Percentiles rank a stretch among this genome's conserved stretches.
These are phyloP conservation scores for Pollenia angustigena DNA, from an alignment of 2,888 invertebrate species.

Conservation along the genomic window DNA sequence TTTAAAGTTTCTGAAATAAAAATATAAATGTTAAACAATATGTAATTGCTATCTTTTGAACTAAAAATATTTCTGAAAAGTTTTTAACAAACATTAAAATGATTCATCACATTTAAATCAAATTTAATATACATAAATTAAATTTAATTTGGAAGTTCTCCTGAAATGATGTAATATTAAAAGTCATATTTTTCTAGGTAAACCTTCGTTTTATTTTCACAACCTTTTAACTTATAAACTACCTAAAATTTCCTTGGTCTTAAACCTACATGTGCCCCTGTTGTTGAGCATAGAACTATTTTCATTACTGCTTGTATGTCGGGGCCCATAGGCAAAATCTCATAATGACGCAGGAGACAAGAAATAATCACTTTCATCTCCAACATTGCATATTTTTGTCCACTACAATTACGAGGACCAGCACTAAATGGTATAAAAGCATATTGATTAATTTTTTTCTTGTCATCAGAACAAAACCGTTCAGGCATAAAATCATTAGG, in stretches of 20 bases:
- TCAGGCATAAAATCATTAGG: conserved; percentile 80
- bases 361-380: conserved; percentile 80
- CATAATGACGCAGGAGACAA: conserved; percentile 78
- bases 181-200: too few relatives aligned
- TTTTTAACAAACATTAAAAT: too few relatives aligned
- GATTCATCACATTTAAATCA: too few relatives aligned
- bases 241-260: conserved; percentile 70
- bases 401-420: conserved; percentile 85
- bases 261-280: conserved; percentile 81
- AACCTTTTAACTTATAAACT: not conserved
- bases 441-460: conserved; percentile 71
- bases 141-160: too few relatives aligned
- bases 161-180: too few relatives aligned
- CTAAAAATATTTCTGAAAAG: too few relatives aligned
- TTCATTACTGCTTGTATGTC: conserved; percentile 79
- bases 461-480: conserved; percentile 84
- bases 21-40: too few relatives aligned
- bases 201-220: too few relatives aligned
- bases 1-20: too few relatives aligned
- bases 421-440: conserved; percentile 82
- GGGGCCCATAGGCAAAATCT: conserved; percentile 78
- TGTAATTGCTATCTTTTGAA: too few relatives aligned
- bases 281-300: conserved; percentile 80
- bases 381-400: conserved; percentile 80
- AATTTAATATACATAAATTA: too few relatives aligned